Evolutionary conservation across 2,888 invertebrate species (phyloP), one percentile per base, ranked within the genome.

Genomic region (Trachelus iudaicus): DNA sequence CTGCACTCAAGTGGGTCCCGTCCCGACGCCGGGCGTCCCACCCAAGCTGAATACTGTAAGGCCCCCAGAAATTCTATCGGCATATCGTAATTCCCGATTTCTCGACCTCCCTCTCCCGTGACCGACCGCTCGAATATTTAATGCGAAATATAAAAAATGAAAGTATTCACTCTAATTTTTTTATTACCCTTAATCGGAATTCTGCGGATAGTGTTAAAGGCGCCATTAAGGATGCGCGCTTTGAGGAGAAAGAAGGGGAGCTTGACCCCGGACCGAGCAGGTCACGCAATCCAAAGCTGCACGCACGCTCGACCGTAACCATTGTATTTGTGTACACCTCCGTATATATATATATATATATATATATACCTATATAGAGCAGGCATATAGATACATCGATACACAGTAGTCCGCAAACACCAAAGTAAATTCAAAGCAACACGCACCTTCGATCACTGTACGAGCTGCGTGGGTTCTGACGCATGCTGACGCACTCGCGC

Each of bases 261-360:
- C 80, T 81, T 81, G 83, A 83, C 83, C 83, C 83, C 80, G 78
- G 74, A 31, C 56, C 69, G 78, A 83, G 56, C 56, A 56, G 80
- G 79, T 82, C 83, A 83, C 83, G 82, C 83, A 79, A 83, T 81
- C 80, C 79, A 75, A 80, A 79, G 77, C 34, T 75, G 77, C 79
- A 79, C 80, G 80, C 76, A 81, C 77, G 23, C 56, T 56, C 40
- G 23, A 2, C 4, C 23, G 6, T 40, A 40, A 40, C 15, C 40
- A 23, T 40, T 40, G 40, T 40, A 40, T 23, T 12, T 37, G 13
- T 34, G 9, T 15, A 40, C 23, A 1, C 15, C 15, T 23, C 1
- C 34, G 34, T 34, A 3, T 37, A 11, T 34, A 34, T 34, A 11
- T 34, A 9, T 11, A 1, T 34, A 34, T 34, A 34, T 11, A 35